These are phyloP conservation scores for Crax fasciolata DNA, from an alignment of 2,797 vertebrate species.

Conservation along the genomic window DNA sequence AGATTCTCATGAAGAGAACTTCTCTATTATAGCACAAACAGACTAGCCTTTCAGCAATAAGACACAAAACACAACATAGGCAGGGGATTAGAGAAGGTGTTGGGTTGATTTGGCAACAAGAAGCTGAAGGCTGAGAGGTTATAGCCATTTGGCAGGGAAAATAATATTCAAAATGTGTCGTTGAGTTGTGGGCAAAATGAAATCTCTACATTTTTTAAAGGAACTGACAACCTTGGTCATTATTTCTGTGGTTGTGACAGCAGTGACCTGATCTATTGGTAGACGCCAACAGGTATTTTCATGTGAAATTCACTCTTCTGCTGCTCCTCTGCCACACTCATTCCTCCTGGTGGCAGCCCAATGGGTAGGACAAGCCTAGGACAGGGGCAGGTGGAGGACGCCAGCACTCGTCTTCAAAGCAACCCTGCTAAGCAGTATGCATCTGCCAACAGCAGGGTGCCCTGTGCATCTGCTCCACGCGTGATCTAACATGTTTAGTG, in stretches of 20 bases:
- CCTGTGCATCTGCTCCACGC: neutral
- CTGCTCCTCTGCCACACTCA: rapidly evolving
- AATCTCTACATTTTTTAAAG: neutral
- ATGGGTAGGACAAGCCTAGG: neutral
- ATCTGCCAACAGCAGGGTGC: neutral
- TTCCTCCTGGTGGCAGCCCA: neutral
- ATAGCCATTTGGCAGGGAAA: neutral
- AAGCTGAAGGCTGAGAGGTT: neutral
- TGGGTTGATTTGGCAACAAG: neutral
- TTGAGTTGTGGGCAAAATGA: neutral
- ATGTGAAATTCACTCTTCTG: neutral
- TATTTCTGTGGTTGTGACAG: neutral
- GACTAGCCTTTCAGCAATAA: neutral
- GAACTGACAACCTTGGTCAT: neutral
- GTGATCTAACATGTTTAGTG: neutral
- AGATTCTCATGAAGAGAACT: neutral
- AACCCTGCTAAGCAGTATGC: neutral
- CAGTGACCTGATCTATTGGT: neutral
- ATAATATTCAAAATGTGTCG: neutral
- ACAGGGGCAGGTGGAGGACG: conserved; percentile 45
- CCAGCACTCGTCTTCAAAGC: neutral
- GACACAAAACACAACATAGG: neutral
- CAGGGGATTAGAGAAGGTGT: neutral
- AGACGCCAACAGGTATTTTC: neutral
- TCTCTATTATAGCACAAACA: neutral